Evolutionary conservation across 53 echinoderm and acorn worm species (phyloP), one percentile per base, ranked within the genome.

Genomic region (Mesocentrotus franciscanus): DNA sequence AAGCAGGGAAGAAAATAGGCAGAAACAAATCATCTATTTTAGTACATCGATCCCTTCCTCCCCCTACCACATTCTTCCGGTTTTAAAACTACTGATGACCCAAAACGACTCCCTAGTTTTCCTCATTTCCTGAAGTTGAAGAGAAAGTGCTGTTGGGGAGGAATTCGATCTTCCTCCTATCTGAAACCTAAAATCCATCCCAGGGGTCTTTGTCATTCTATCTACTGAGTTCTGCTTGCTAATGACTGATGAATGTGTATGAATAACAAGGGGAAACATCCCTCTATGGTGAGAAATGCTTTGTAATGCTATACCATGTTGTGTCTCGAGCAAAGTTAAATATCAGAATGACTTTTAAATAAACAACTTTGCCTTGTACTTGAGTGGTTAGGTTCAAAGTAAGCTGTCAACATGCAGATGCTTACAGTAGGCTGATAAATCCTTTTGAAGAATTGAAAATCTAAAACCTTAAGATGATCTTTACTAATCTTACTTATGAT

Each of bases 51-150:
- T 70, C 93, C 42, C 78, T 57, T 78, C 93, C 93, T 76, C 20
- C 57, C 75, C 56, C 60, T 34, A 12, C 60, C 74, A 78, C 93
- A 39, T 74, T 64, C 93, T 78, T 55, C 78, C 75, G 32, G 13
- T 93, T 93, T 56, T 74, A 66, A 93, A 93, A 93, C 75, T 75
- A 74, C 78, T 59, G 78, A 71, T 93, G 57, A 76, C 93, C 75
- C 78, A 32, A 59, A 58, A 76, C 75, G 76, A 75, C 78, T 93
- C 26, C 93, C 93, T 39, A 64, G 42, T 87, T 57, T 91, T 91
- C 15, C 91, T 91, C 91, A 91, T 91, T 91, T 91, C 91, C 91
- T 91, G 64, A 66, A 87, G 64, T 62, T 91, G 66, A 34, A 91
- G 91, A 91, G 91, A 91, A 64, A 91, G 8, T 22, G 62, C 66